Conservation (phyloP, 2,113 vertebrate genomes). For the Eurystomus gularis region DNA sequence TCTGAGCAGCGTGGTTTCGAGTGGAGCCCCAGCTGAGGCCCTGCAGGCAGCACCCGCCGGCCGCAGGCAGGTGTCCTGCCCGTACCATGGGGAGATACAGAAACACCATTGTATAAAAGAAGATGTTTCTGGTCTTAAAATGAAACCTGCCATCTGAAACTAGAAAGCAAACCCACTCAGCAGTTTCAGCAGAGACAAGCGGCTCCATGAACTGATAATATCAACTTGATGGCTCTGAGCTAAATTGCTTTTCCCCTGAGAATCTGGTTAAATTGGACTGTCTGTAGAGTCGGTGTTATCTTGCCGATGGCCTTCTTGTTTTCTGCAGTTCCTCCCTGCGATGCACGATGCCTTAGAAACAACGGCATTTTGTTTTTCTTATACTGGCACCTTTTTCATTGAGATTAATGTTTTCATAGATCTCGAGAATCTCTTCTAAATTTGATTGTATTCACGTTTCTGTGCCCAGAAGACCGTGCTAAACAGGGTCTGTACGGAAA, state of each 20-base stretch:
- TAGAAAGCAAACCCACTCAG: not conserved
- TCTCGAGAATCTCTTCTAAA: not conserved
- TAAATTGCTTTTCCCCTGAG: not conserved
- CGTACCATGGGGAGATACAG: too few relatives aligned
- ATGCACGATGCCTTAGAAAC: not conserved
- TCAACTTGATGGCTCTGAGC: not conserved
- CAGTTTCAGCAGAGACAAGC: not conserved
- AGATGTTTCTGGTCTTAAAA: not conserved
- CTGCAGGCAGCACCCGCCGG: not conserved
- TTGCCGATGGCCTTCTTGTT: not conserved
- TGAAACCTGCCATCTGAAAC: not conserved
- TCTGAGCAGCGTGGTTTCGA: not conserved
- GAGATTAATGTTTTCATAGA: not conserved
- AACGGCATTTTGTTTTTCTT: not conserved
- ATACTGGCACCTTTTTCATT: not conserved
- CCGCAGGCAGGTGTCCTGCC: not conserved
- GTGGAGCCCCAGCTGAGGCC: not conserved
- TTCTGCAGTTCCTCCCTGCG: not conserved
- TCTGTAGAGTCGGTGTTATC: not conserved
- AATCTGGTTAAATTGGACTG: not conserved
- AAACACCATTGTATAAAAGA: not conserved
- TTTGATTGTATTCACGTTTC: not conserved
- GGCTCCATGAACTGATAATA: not conserved
- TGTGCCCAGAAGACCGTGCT: not conserved
- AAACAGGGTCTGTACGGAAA: not conserved